Base-by-base conservation (phyloP, 2,888 invertebrate species). In the Diadromus collaris region DNA sequence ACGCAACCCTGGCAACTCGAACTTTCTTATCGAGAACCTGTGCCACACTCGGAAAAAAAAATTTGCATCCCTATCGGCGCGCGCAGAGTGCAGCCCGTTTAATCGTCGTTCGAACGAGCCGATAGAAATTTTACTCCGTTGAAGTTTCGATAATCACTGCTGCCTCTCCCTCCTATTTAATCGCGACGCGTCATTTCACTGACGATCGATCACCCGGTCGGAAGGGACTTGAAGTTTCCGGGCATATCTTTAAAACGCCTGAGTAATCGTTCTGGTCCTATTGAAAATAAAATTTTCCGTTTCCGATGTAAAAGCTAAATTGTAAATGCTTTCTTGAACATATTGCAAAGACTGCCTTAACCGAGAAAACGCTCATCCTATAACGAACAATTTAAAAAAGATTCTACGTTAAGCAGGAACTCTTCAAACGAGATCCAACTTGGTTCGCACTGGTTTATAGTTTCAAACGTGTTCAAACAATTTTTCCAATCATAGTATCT, bases 61-160 rank as follows among this genome's bases (percentile, higher is more conserved):
- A 77, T 79, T 79, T 73, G 76, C 76, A 79, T 79, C 54, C 65
- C 65, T 67, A 77, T 70, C 69, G 58, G 65, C 16, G 16, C 6
- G 58, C 58, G 32, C 41, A 41, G 56, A 41, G 27, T 21, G 29
- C 58, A 29, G 29, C 27, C 13, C 44, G 21, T 58, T 69, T 58
- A 29, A 58, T 58, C 69, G 38, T 1, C 27, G 13, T 13, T 13
- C 13, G 56, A 41, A 6, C 24, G 16, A 29, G 27, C 34, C 41
- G 38, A 16, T 29, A 27, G 41, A 44, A 56, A 56, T 27, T n/a
- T 44, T 27, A 41, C 34, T 34, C n/a, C 1, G 6, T 7, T 29
- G 38, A 68, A 19, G 44, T 68, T 41, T 32, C n/a, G 58, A 19
- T 58, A n/a, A 41, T 68, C 56, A 38, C 13, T 19, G 19, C 56